Base-by-base conservation (phyloP, 2,888 invertebrate genomes). In the Aphidoletes aphidimyza region DNA sequence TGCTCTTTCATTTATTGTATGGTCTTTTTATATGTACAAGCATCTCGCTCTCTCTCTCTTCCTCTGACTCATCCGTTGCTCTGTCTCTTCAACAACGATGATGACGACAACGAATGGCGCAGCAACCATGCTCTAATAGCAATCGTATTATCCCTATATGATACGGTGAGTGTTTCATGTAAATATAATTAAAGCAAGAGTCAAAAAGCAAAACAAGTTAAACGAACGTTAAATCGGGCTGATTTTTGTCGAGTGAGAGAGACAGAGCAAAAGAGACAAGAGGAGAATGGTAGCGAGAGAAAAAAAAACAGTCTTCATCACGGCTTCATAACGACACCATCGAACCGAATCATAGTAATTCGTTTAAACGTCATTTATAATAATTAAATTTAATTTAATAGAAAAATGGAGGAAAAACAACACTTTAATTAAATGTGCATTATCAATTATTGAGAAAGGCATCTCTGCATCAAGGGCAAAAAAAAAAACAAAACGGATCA, bases 341-440 rank as follows among this genome's bases (percentile, higher is more conserved):
- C 26, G 9, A 59, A 36, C 78, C 37, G 37, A 81, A n/a, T 81
- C 81, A 37, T 81, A 37, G 37, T 81, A 83, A 45, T 83, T 83
- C 42, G 22, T 45, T 45, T 83, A 83, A n/a, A 83, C 39, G 83
- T 83, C 83, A 83, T 83, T 83, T 83, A 83, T 83, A 83, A 83
- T 83, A 83, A 83, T 83, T 83, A 83, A 83, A 83, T 83, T 83
- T 83, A 45, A 83, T 83, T 83, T 83, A 83, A 83, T 83, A 83
- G 83, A 81, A 81, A 81, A 81, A 81, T 37, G 37, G 81, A 81
- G 81, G n/a, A 81, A 37, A 81, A 36, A 81, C 37, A 81, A 37
- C 83, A 42, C 45, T 83, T 83, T 30, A 17, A 83, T 83, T 83
- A 83, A 39, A 83, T 83, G 37, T 14, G 26, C 83, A 83, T 83